Base-by-base conservation (phyloP, 2,888 invertebrate genomes). In the Erynnis tages region DNA sequence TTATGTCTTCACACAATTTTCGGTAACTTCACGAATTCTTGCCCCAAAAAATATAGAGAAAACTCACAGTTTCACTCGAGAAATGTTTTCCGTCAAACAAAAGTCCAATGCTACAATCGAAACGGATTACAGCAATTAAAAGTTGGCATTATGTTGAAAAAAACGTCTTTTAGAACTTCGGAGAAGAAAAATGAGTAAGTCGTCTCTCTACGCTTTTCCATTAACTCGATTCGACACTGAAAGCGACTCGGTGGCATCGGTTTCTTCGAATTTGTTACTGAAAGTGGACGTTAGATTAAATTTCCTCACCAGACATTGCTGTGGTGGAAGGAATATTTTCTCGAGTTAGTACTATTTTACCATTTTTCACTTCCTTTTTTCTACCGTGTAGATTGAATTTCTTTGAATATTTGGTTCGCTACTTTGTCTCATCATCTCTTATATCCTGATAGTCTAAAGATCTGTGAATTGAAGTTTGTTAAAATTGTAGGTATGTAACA, bases 91-190 rank as follows among this genome's bases (percentile, higher is more conserved):
- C 11, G 11, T 6, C 17, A 11, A 11, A 30, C 14, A 38, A 48
- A 27, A 38, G 29, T 4, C 19, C 7, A 19, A 38, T 23, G n/a
- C 38, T 34, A 30, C 49, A 32, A 10, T 34, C 13, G 17, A n/a
- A 41, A 41, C 25, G 40, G 41, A 49, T 41, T 49, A 25, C 7
- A 41, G 49, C 32, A 41, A 49, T 49, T 49, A 49, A 49, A 49
- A 49, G 34, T 49, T 49, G 25, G 41, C 27, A 11, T 34, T 5
- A 19, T 25, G 13, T 14, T 5, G 13, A 27, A 49, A 49, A 25
- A 49, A 41, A 23, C 7, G 1, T 32, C 27, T 11, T 11, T 25
- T n/a, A 6, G n/a, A 49, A 40, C 13, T 41, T 34, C 6, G 11
- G 17, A 23, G 13, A 19, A 25, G 34, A 25, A 40, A 41, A 41